Evolutionary conservation across 2,797 vertebrate genomes (phyloP).

Genomic region (Enteromius anoplus): DNA sequence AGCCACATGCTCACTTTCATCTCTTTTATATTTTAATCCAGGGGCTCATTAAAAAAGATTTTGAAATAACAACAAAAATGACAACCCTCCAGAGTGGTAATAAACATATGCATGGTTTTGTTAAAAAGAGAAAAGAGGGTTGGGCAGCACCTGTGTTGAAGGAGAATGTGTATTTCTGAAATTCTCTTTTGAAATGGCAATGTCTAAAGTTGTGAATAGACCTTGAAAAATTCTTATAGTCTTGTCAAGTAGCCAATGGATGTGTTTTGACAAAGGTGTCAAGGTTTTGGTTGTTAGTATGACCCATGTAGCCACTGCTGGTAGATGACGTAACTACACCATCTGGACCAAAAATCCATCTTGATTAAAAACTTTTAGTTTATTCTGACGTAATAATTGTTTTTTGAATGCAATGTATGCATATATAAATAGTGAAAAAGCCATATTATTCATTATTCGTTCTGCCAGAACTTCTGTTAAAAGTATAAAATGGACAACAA

Average conservation of each 20-base stretch:
- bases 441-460: not conserved
- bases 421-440: not conserved
- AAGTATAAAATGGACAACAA: not conserved
- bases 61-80: slow-evolving; percentile 57
- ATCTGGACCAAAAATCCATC: not conserved
- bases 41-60: slow-evolving; percentile 68
- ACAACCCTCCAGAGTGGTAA: slow-evolving; percentile 45
- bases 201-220: not conserved
- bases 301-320: slow-evolving; percentile 13
- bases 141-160: not conserved
- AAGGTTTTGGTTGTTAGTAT: not conserved
- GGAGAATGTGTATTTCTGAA: slow-evolving; percentile 10
- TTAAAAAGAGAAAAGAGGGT: slow-evolving; percentile 2
- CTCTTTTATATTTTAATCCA: slow-evolving; percentile 60
- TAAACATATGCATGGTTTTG: slow-evolving; percentile 40
- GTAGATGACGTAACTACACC: slow-evolving; percentile 10
- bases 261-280: slow-evolving; percentile 11
- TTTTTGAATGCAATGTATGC: not conserved
- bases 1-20: slow-evolving; percentile 31
- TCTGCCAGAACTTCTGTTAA: not conserved
- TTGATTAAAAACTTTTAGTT: not conserved
- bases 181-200: slow-evolving; percentile 14
- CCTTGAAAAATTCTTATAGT: not conserved
- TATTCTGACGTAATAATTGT: not conserved
- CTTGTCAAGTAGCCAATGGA: not conserved